A percentile compares a stretch with the other conserved stretches of the same genome.
phyloP scores from a whole-genome alignment of 2,113 vertebrate genomes.

The Poecilia latipinna region DNA sequence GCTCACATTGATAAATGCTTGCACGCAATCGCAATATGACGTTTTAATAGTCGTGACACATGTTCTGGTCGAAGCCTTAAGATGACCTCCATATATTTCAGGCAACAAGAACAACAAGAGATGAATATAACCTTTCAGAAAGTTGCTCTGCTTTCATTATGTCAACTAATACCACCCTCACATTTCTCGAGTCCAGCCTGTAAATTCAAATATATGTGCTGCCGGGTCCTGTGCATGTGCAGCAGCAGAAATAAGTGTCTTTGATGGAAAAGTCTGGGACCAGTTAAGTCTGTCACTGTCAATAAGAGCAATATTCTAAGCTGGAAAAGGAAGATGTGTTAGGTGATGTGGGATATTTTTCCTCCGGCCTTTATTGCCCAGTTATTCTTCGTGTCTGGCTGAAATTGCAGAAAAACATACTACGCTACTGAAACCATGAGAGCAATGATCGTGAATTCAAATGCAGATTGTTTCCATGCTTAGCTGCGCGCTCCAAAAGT shows the following conservation, averaged over 20 bases:
- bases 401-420: background rate
- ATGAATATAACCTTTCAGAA: background rate
- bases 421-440: background rate
- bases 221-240: background rate
- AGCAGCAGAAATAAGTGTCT: background rate
- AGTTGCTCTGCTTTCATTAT: background rate
- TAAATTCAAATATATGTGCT: constrained; percentile 6
- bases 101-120: background rate
- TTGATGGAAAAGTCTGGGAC: constrained; percentile 12
- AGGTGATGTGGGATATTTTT: constrained; percentile 10
- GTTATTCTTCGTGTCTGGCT: background rate
- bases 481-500: background rate
- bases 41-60: background rate
- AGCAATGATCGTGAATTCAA: background rate
- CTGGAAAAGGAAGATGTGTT: background rate
- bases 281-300: background rate
- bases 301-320: background rate
- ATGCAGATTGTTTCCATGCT: background rate
- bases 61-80: background rate
- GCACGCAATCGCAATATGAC: background rate
- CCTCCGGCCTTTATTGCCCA: constrained; percentile 2
- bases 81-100: background rate
- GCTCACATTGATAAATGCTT: background rate
- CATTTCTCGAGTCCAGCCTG: background rate
- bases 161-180: background rate